Base-by-base conservation (phyloP, 1,140 invertebrate species). In the Meloidogyne exigua region DNA sequence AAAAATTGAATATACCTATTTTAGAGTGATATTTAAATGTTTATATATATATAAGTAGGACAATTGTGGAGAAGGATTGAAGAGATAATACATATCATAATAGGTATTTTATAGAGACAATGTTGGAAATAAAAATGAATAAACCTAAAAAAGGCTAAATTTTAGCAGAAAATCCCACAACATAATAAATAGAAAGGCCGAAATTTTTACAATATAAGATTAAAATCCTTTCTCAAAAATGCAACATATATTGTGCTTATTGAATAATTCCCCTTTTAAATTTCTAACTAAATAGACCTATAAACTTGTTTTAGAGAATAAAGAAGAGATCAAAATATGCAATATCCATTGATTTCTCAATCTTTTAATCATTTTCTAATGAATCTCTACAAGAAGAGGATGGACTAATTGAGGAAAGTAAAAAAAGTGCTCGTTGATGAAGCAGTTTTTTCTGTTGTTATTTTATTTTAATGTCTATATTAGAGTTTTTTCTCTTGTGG, bases 381-480 rank as follows among this genome's bases (percentile, higher is more conserved):
- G n/a, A 57, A 57, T 57, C 21, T 57, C 18, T 57, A 57, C 44
- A 49, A 15, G 7, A 44, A 15, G 32, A 39, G 68, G 69, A 44
- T 25, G 72, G 15, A 42, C 32, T 25, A 26, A 49, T 39, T 1
- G 28, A 28, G 21, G n/a, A 39, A 44, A 73, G 64, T 62, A 36
- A 18, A 11, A 36, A 12, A 39, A 71, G 69, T 9, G 72, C 72
- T 36, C 44, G 23, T 36, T 64, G 72, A 32, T 73, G 72, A n/a
- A 12, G 72, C 72, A 21, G 23, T 23, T 21, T 42, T 42, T 44
- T 75, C 75, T 18, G 74, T 26, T 39, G 44, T 65, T 44, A 13
- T 71, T 44, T 71, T 3, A 28, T 18, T 39, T 26, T 39, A 28
- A 79, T 78, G 39, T 25, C 21, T 13, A 9, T 3, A 13, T 65